A percentile compares a stretch with the other conserved stretches of the same genome.
These are phyloP conservation scores for Struthidea cinerea DNA, from an alignment of 2,113 vertebrate species.

Conservation along the genomic window DNA sequence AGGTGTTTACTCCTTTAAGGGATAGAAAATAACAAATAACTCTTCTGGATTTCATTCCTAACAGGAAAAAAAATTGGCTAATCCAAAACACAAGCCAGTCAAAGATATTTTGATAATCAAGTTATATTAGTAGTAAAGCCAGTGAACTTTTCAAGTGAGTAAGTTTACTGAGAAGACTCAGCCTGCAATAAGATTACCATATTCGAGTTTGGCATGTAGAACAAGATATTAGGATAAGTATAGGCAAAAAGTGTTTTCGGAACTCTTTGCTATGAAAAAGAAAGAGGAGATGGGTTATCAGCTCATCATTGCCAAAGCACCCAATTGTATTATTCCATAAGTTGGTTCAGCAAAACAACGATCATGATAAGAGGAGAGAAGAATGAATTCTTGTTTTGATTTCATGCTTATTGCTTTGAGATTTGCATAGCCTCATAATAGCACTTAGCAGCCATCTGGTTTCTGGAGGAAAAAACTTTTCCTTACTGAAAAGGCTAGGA, in stretches of 20 bases:
- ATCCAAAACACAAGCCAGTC: neutral
- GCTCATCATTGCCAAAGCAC: neutral
- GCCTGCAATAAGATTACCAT: neutral
- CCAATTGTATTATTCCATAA: neutral
- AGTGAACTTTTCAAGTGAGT: neutral
- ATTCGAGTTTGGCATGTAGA: neutral
- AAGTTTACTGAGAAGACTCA: neutral
- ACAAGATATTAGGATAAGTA: neutral
- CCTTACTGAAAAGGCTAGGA: neutral
- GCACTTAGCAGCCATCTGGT: conserved; percentile 57
- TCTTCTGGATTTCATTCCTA: neutral
- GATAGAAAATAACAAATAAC: neutral
- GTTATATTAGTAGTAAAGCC: neutral
- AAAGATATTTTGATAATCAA: neutral
- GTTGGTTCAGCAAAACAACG: conserved; percentile 5
- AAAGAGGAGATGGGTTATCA: neutral
- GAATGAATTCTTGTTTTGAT: conserved; percentile 52
- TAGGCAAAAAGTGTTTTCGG: neutral
- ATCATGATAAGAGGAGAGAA: conserved; percentile 5
- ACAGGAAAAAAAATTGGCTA: neutral
- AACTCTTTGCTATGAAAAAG: neutral
- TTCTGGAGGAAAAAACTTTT: conserved; percentile 25
- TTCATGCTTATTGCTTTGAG: conserved; percentile 56
- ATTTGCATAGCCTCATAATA: conserved; percentile 45
- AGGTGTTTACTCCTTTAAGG: neutral